phyloP scores from a whole-genome alignment of 53 echinoderm and acorn worm species.

The Actinopyga echinites region DNA sequence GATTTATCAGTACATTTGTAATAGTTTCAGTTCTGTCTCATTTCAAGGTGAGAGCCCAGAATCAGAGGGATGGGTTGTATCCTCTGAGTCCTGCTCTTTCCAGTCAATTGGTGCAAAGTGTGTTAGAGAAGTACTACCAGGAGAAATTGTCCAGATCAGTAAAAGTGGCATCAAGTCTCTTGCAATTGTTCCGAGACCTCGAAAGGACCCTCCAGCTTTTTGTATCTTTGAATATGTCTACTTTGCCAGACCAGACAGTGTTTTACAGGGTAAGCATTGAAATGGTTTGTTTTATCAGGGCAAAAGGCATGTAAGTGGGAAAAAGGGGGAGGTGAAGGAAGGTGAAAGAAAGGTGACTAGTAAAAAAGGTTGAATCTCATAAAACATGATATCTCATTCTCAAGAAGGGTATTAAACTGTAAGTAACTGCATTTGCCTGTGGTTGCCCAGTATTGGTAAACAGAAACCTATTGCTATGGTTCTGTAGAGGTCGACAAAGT shows the following conservation, averaged over 20 bases:
- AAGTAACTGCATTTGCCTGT: too few relatives aligned
- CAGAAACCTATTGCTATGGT: too few relatives aligned
- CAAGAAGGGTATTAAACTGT: too few relatives aligned
- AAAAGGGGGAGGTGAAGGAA: too few relatives aligned
- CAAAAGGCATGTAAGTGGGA: too few relatives aligned
- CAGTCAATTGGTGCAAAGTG: constrained; percentile 91
- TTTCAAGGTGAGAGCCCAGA: not conserved
- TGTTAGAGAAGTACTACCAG: constrained; percentile 84
- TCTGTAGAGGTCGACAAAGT: too few relatives aligned
- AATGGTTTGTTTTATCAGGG: not conserved
- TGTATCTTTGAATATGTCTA: constrained; percentile 99
- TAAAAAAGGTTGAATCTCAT: too few relatives aligned
- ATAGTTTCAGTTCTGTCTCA: too few relatives aligned
- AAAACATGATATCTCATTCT: too few relatives aligned
- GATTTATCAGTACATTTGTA: too few relatives aligned
- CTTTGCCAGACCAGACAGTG: constrained; percentile 91
- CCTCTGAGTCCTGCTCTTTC: constrained; percentile 92
- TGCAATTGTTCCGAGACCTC: constrained; percentile 73
- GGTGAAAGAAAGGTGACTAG: too few relatives aligned
- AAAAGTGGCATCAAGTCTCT: constrained; percentile 83
- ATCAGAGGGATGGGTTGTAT: constrained; percentile 85
- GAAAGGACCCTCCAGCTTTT: constrained; percentile 85
- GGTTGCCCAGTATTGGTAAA: too few relatives aligned
- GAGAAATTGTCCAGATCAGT: constrained; percentile 87
- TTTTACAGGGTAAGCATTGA: constrained; percentile 76